These are phyloP conservation scores for Otolemur crassicaudatus DNA, from an alignment of 2,797 vertebrate genomes.

Conservation along the genomic window DNA sequence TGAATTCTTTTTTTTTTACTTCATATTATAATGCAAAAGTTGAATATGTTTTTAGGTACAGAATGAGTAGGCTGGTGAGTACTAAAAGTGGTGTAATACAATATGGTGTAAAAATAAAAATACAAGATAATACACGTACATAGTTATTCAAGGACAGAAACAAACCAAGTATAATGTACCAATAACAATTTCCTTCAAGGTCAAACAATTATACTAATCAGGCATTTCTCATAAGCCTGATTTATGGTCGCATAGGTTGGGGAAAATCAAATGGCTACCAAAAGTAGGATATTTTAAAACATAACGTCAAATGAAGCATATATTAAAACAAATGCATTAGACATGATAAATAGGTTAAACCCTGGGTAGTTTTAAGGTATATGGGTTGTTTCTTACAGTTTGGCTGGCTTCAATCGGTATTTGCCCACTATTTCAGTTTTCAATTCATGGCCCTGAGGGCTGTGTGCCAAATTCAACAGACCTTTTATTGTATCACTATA, in stretches of 20 bases:
- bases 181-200: slow-evolving; percentile 81
- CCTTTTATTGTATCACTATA: slow-evolving; percentile 62
- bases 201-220: slow-evolving; percentile 80
- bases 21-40: slow-evolving; percentile 93
- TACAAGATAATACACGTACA: slow-evolving; percentile 85
- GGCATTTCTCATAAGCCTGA: slow-evolving; percentile 76
- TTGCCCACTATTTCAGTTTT: slow-evolving; percentile 49
- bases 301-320: slow-evolving; percentile 84
- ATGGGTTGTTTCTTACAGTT: slow-evolving; percentile 87
- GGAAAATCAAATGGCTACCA: background rate
- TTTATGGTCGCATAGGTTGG: background rate
- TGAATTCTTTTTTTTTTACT: slow-evolving; percentile 88
- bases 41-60: slow-evolving; percentile 92
- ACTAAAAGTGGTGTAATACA: slow-evolving; percentile 94
- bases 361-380: slow-evolving; percentile 82
- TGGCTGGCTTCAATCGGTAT: slow-evolving; percentile 75
- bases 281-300: slow-evolving; percentile 75
- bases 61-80: slow-evolving; percentile 97
- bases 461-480: slow-evolving; percentile 44
- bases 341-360: slow-evolving; percentile 89
- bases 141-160: slow-evolving; percentile 86
- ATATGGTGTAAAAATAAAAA: slow-evolving; percentile 90
- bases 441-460: slow-evolving; percentile 51
- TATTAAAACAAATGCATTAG: slow-evolving; percentile 87
- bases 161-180: slow-evolving; percentile 75